phyloP scores from a whole-genome alignment of 2,797 vertebrate genomes.

The Leptoclinus maculatus region DNA sequence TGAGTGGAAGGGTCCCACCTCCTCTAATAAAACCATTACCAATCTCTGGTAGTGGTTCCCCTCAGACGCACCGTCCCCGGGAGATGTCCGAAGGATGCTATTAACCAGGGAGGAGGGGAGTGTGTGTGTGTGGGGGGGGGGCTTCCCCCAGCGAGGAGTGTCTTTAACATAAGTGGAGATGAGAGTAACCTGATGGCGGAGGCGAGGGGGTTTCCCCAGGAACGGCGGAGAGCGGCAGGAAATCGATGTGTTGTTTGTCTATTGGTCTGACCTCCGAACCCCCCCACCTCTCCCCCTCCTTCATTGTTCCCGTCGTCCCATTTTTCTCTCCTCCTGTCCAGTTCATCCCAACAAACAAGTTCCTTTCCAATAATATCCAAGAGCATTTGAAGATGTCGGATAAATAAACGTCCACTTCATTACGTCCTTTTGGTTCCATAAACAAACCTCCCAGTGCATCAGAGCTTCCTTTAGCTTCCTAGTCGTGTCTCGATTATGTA shows the following conservation, averaged over 20 bases:
- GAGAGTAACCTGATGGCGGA: slow-evolving; percentile 57
- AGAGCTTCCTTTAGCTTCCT: neutral
- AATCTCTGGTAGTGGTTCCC: slow-evolving; percentile 61
- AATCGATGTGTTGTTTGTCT: slow-evolving; percentile 82
- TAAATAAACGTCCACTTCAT: slow-evolving; percentile 29
- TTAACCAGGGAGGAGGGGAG: slow-evolving; percentile 36
- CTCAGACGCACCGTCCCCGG: slow-evolving; percentile 65
- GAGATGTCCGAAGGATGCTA: slow-evolving; percentile 56
- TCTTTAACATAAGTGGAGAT: slow-evolving; percentile 72
- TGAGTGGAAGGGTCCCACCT: slow-evolving; percentile 38
- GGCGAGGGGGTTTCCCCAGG: slow-evolving; percentile 56
- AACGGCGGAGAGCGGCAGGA: slow-evolving; percentile 57
- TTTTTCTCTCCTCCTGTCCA: neutral
- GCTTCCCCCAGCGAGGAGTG: slow-evolving; percentile 43
- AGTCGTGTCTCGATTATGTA: neutral
- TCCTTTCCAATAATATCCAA: neutral
- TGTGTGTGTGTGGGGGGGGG: neutral
- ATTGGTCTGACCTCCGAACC: slow-evolving; percentile 73
- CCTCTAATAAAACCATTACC: slow-evolving; percentile 69
- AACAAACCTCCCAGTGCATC: neutral
- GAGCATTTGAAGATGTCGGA: neutral
- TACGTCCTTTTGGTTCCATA: neutral
- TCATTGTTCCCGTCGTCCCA: neutral
- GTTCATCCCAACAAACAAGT: slow-evolving; percentile 9
- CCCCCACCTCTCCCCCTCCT: neutral